A percentile compares a stretch with the other conserved stretches of the same genome.
phyloP scores from a whole-genome alignment of 2,113 vertebrate species.

The Raja brachyura region DNA sequence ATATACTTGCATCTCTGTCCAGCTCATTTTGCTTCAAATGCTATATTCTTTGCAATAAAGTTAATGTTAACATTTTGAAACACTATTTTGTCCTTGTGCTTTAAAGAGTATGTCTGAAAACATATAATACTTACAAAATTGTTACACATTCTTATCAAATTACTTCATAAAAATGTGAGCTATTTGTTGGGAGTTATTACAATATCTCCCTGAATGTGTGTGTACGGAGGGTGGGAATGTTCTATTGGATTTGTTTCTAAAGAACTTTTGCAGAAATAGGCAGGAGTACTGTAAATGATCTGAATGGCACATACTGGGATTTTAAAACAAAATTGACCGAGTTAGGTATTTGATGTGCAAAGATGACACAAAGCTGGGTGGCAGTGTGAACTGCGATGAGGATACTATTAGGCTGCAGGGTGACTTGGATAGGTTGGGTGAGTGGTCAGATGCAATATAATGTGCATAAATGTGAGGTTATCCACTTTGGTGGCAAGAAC shows the following conservation, averaged over 20 bases:
- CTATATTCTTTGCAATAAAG: no score
- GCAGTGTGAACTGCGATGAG: no score
- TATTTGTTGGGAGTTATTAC: constrained; percentile 15
- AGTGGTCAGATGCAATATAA: no score
- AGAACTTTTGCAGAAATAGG: neutral
- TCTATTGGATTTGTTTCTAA: neutral
- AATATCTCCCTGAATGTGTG: no score
- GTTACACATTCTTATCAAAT: constrained; percentile 32
- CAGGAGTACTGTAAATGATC: neutral
- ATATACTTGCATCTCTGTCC: no score
- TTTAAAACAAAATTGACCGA: neutral
- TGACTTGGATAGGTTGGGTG: no score
- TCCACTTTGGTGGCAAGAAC: no score
- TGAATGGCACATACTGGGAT: neutral
- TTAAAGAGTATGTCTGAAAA: neutral
- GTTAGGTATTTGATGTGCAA: neutral
- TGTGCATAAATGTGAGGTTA: no score
- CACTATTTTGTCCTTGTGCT: constrained; percentile 33
- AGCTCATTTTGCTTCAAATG: no score
- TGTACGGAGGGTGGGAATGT: neutral
- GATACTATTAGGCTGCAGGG: no score
- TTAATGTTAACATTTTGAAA: constrained; percentile 29
- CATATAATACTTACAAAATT: constrained; percentile 23
- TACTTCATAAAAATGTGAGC: constrained; percentile 17
- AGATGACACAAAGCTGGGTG: no score